These are phyloP conservation scores for Atethmia centrago DNA, from an alignment of 2,888 invertebrate species.

Conservation along the genomic window DNA sequence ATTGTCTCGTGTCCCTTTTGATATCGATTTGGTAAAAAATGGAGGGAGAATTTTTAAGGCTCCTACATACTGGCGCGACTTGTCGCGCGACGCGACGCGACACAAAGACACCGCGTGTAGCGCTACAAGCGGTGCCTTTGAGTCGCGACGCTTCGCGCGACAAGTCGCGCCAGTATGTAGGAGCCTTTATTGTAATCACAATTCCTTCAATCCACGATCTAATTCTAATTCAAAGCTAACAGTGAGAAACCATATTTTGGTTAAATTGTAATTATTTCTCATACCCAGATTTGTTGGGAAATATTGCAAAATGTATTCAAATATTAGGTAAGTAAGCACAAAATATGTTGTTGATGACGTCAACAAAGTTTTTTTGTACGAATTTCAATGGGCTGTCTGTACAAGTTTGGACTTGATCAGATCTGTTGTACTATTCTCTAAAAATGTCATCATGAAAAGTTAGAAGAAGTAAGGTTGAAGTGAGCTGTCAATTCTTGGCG, in stretches of 20 bases:
- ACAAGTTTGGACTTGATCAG: constrained; percentile 56
- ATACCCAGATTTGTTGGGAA: constrained; percentile 2
- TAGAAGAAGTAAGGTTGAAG: background rate
- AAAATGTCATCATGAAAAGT: background rate
- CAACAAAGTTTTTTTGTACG: constrained; percentile 48
- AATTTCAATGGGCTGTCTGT: constrained; percentile 31
- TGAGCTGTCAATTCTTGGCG: too few relatives aligned
- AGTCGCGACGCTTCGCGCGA: too few relatives aligned
- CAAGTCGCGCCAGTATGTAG: too few relatives aligned
- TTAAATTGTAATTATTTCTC: constrained; percentile 3
- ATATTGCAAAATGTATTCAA: constrained; percentile 43
- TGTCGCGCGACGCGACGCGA: too few relatives aligned
- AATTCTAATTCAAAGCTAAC: background rate
- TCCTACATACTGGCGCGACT: too few relatives aligned
- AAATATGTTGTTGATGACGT: constrained; percentile 42
- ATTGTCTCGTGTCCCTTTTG: constrained; percentile 71
- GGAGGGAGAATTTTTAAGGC: constrained; percentile 33
- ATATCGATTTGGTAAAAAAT: constrained; percentile 71
- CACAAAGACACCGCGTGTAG: too few relatives aligned
- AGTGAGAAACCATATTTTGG: background rate
- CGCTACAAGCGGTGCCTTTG: too few relatives aligned
- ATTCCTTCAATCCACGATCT: constrained; percentile 26
- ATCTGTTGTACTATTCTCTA: background rate
- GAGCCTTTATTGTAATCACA: constrained; percentile 40
- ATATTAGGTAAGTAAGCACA: constrained; percentile 34